Conservation (phyloP, 2,888 invertebrate species). For the Drosophila nigricruria region DNA sequence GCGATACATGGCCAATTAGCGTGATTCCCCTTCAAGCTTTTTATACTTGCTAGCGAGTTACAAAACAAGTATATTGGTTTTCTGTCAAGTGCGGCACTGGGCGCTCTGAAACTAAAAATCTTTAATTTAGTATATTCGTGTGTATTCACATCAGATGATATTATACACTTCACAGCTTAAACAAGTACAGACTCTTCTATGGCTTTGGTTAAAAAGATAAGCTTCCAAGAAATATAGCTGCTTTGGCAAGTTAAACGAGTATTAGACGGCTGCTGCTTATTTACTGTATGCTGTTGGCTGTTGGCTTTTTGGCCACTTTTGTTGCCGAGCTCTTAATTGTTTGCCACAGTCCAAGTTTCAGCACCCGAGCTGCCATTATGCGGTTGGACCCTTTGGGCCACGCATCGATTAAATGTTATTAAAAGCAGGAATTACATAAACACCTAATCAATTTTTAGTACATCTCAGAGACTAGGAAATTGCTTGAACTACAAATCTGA, state of each 20-base stretch:
- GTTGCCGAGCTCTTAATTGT: slow-evolving; percentile 63
- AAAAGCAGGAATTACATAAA: slow-evolving; percentile 71
- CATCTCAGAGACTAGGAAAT: slow-evolving; percentile 41
- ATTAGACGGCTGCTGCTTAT: neutral
- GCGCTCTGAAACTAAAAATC: too few species aligned
- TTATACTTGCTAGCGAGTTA: neutral
- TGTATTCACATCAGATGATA: neutral
- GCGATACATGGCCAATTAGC: slow-evolving; percentile 72
- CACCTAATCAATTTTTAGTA: slow-evolving; percentile 68
- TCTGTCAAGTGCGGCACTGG: too few species aligned
- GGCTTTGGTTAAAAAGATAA: too few species aligned
- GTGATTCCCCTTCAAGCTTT: slow-evolving; percentile 55
- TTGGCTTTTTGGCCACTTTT: slow-evolving; percentile 20
- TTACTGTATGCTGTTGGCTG: neutral
- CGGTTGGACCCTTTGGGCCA: slow-evolving; percentile 44
- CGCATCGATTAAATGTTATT: slow-evolving; percentile 73
- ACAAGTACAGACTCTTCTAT: neutral
- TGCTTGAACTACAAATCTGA: slow-evolving; percentile 6
- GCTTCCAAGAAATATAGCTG: too few species aligned
- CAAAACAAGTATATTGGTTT: neutral
- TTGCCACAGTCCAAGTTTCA: slow-evolving; percentile 25
- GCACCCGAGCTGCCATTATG: slow-evolving; percentile 40
- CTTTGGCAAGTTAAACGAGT: neutral
- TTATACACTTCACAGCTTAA: neutral
- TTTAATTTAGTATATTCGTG: neutral